Percentiles rank a stretch among this genome's conserved stretches.
phyloP scores from a whole-genome alignment of 2,113 vertebrate species.

The Lates calcarifer region DNA sequence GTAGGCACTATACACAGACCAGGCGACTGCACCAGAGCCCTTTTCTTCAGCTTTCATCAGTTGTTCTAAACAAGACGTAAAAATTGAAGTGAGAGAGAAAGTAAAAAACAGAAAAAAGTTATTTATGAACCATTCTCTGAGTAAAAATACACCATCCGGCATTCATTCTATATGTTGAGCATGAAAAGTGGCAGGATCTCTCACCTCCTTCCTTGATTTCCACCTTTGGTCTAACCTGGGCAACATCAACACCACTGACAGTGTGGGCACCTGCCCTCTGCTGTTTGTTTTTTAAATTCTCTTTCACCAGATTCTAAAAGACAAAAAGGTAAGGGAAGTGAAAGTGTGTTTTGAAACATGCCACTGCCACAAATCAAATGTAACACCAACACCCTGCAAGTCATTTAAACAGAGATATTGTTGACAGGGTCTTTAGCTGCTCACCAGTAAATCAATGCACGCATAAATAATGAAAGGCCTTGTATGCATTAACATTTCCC shows the following conservation, averaged over 20 bases:
- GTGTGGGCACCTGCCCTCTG: slow-evolving; percentile 41
- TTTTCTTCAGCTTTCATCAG: slow-evolving; percentile 88
- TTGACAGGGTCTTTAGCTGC: slow-evolving; percentile 71
- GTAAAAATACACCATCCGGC: background rate
- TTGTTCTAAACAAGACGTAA: slow-evolving; percentile 60
- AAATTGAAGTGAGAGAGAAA: background rate
- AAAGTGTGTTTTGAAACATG: slow-evolving; percentile 20
- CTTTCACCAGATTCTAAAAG: slow-evolving; percentile 78
- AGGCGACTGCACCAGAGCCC: slow-evolving; percentile 81
- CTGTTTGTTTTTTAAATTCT: slow-evolving; percentile 82
- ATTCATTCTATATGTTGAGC: background rate
- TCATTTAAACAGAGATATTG: slow-evolving; percentile 68
- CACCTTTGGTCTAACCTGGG: slow-evolving; percentile 47
- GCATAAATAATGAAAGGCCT: slow-evolving; percentile 76
- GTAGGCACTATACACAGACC: slow-evolving; percentile 84
- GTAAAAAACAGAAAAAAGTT: slow-evolving; percentile 4
- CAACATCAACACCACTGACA: slow-evolving; percentile 28
- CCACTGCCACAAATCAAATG: slow-evolving; percentile 44
- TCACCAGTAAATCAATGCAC: slow-evolving; percentile 70
- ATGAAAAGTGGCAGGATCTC: slow-evolving; percentile 25
- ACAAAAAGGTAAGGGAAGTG: background rate
- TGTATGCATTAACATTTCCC: slow-evolving; percentile 78
- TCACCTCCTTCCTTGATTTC: slow-evolving; percentile 77
- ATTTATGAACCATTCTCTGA: background rate
- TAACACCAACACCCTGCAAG: slow-evolving; percentile 48